These are phyloP conservation scores for Empidonax alnorum DNA, from an alignment of 2,113 vertebrate genomes.

Conservation along the genomic window DNA sequence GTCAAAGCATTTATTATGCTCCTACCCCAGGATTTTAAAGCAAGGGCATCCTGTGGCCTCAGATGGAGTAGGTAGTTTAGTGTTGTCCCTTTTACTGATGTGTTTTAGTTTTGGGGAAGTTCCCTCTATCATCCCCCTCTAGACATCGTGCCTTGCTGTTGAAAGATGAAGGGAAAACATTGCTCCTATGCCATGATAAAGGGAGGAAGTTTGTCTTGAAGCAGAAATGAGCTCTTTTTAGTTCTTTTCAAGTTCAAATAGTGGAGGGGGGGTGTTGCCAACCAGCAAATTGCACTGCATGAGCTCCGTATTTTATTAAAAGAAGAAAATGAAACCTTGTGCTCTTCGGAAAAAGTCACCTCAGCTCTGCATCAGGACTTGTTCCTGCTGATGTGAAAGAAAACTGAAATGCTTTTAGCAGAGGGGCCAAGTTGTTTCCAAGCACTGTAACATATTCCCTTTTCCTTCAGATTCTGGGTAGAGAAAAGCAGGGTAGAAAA, in stretches of 20 bases:
- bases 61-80: not conserved
- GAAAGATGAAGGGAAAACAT: not conserved
- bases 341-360: not conserved
- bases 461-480: not conserved
- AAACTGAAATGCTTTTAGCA: not conserved
- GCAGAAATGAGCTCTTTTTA: not conserved
- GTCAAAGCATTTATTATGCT: not conserved
- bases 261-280: rapidly evolving
- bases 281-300: not conserved
- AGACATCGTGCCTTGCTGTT: not conserved
- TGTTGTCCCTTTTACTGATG: not conserved
- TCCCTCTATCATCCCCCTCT: rapidly evolving
- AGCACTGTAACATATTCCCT: not conserved
- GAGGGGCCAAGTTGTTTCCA: not conserved
- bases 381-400: not conserved
- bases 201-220: not conserved
- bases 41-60: not conserved
- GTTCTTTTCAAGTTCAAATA: not conserved
- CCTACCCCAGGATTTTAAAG: not conserved
- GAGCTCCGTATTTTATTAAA: not conserved
- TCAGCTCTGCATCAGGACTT: not conserved
- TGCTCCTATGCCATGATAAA: not conserved
- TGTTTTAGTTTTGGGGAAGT: not conserved
- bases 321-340: not conserved
- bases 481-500: not conserved